These are phyloP conservation scores for Biston betularia DNA, from an alignment of 2,888 invertebrate species.

Conservation along the genomic window DNA sequence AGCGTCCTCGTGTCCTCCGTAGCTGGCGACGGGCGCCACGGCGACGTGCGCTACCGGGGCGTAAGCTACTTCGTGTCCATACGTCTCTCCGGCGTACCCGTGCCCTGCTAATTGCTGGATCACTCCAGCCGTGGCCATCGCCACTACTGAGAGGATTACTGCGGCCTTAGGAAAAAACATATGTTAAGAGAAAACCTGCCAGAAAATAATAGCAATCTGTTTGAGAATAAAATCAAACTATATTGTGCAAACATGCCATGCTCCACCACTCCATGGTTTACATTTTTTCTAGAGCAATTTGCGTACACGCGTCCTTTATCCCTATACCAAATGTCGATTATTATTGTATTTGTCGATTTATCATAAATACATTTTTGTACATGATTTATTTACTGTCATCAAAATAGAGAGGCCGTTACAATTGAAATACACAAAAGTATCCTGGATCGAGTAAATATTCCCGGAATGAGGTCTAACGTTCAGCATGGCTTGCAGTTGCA, in stretches of 20 bases:
- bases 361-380: neutral
- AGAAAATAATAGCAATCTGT: neutral
- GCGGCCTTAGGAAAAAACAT: conserved; percentile 61
- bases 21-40: conserved; percentile 60
- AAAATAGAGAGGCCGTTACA: neutral
- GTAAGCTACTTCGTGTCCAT: conserved; percentile 76
- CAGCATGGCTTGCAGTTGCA: neutral
- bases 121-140: conserved; percentile 76
- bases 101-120: conserved; percentile 53
- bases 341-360: too few species aligned
- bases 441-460: neutral
- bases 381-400: neutral
- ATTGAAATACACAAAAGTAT: neutral
- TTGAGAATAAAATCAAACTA: too few species aligned
- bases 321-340: neutral
- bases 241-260: neutral
- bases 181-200: neutral
- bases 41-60: conserved; percentile 68
- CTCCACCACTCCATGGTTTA: too few species aligned
- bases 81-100: conserved; percentile 71
- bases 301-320: neutral
- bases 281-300: too few species aligned
- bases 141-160: conserved; percentile 76
- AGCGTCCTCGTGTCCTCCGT: conserved; percentile 74
- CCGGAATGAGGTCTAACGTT: neutral